phyloP scores from a whole-genome alignment of 2,797 vertebrate species.

The Danio tinwini region DNA sequence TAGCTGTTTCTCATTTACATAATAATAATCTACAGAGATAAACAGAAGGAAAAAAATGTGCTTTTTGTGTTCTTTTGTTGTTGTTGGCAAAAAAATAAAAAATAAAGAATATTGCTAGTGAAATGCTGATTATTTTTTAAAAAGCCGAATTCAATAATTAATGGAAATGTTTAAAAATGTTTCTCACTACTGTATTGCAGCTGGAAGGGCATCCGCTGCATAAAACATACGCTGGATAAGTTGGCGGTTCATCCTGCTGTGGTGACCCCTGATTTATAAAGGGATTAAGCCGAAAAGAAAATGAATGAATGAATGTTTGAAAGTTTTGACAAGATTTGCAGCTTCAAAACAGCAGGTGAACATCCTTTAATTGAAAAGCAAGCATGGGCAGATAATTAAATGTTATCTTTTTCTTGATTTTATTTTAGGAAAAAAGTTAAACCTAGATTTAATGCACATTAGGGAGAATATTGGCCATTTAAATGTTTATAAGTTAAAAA shows the following conservation, averaged over 20 bases:
- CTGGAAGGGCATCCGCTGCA: no score
- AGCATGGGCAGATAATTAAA: neutral
- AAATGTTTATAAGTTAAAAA: no score
- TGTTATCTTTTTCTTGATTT: neutral
- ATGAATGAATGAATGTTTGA: no score
- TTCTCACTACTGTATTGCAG: no score
- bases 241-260: no score
- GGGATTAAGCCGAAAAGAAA: no score
- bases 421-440: no score
- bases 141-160: neutral
- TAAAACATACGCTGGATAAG: no score
- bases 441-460: no score
- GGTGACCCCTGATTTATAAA: no score
- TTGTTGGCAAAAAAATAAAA: neutral
- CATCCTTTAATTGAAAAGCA: neutral
- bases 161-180: neutral
- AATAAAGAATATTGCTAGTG: neutral
- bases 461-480: no score
- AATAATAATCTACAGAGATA: neutral
- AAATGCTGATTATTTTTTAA: neutral
- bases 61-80: neutral
- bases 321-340: neutral
- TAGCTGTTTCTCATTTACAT: neutral
- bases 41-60: neutral
- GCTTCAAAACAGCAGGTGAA: neutral